Conservation (phyloP, 1,140 invertebrate species). For the Pissodes strobi region DNA sequence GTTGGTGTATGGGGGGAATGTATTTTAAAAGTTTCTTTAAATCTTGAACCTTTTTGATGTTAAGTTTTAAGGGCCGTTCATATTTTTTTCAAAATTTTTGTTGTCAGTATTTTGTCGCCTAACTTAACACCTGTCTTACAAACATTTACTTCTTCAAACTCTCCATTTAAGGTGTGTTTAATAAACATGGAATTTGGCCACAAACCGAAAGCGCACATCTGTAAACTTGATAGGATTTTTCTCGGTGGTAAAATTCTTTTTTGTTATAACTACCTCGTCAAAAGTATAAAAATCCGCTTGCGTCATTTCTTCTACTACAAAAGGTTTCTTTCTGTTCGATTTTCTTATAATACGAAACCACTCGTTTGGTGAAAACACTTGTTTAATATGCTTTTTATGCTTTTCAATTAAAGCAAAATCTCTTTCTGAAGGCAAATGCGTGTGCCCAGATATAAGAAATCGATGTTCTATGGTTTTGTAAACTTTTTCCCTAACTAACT, state of each 20-base stretch:
- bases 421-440: conserved; percentile 1
- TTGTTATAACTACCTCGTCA: not conserved
- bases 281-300: not conserved
- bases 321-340: conserved; percentile 1
- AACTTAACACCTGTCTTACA: no score
- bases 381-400: not conserved
- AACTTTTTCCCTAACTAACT: not conserved
- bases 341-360: not conserved
- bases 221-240: conserved; percentile 1
- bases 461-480: not conserved
- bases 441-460: not conserved
- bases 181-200: conserved; percentile 20
- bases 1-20: no score
- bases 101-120: no score
- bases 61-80: no score
- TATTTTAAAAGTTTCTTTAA: no score
- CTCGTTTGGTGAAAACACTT: not conserved
- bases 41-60: no score
- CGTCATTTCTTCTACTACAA: not conserved
- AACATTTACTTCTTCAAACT: not conserved
- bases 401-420: conserved; percentile 7
- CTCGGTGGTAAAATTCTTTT: not conserved
- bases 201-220: conserved; percentile 5
- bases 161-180: not conserved
- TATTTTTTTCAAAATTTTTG: no score